These are phyloP conservation scores for Drosophila erecta DNA, from an alignment of 1,140 invertebrate species.

Conservation along the genomic window DNA sequence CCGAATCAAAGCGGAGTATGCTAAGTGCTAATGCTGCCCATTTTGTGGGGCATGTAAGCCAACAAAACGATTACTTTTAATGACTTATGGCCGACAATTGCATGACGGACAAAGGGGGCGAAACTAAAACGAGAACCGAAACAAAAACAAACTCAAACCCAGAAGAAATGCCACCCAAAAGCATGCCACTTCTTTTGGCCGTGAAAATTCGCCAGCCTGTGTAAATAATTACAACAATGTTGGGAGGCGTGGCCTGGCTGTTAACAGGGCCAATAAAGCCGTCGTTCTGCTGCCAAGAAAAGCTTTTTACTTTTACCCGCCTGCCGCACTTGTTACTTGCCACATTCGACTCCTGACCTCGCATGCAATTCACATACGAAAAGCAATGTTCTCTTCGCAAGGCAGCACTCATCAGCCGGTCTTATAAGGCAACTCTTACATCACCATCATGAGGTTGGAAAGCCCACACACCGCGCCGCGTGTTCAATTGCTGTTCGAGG, in stretches of 20 bases:
- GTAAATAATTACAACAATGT: conserved; percentile 56
- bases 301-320: background rate
- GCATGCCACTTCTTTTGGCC: conserved; percentile 63
- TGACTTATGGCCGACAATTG: conserved; percentile 79
- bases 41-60: conserved; percentile 75
- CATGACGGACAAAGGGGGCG: conserved; percentile 48
- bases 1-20: conserved; percentile 20
- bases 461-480: conserved; percentile 30
- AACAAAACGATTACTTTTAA: conserved; percentile 83
- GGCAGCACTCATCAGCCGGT: conserved; percentile 23
- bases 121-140: conserved; percentile 1
- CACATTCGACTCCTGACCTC: conserved; percentile 54
- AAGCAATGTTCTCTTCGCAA: conserved; percentile 24
- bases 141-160: conserved; percentile 11
- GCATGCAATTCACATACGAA: conserved; percentile 54
- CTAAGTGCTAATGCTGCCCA: conserved; percentile 75
- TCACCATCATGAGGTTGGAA: conserved; percentile 43
- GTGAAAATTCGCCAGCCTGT: conserved; percentile 60
- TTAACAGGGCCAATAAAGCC: conserved; percentile 67
- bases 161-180: conserved; percentile 24
- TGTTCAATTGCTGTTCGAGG: conserved; percentile 47
- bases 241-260: conserved; percentile 31
- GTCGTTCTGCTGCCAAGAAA: conserved; percentile 23
- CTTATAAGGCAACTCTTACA: conserved; percentile 61
- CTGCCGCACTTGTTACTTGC: conserved; percentile 25